Base-by-base conservation (phyloP, 2,888 invertebrate species). In the Cremastinae sp. region DNA sequence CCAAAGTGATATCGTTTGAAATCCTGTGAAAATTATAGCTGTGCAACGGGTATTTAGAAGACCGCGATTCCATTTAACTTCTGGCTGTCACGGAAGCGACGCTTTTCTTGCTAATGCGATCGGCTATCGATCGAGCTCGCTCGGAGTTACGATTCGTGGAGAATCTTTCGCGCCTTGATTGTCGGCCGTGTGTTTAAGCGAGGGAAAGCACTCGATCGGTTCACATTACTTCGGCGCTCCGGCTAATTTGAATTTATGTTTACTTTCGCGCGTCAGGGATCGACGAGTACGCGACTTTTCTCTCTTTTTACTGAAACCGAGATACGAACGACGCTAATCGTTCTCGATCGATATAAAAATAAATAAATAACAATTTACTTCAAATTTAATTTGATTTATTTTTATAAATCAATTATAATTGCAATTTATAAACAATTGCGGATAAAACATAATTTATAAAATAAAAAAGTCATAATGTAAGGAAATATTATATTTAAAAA, bases 201-300 rank as follows among this genome's bases (percentile, higher is more conserved):
- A 41, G 62, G 61, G 65, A 68, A 78, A 28, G 69, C 74, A 77
- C 75, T 71, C 75, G 74, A 79, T 80, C 79, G 79, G 65, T 76
- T 74, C 69, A 64, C 18, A 62, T 59, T 86, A 83, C 81, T 80
- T 83, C 82, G 80, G 2, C n/a, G n/a, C 82, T 85, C 80, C 83
- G 85, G 86, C 88, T 89, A 88, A 89, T 89, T 89, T 89, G 88
- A 87, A 89, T 89, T 89, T 89, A 89, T 89, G 88, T 87, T 88
- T 85, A 83, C 83, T 85, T 87, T 88, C 82, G 86, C 82, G 84
- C 84, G 87, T 87, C 85, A 78, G 61, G 51, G 78, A 53, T 68
- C 75, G 74, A 77, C 78, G 77, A 75, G 58, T 74, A 66, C 56
- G 59, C 34, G 16, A 38, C 22, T 56, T 68, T 66, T 41, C 20